Evolutionary conservation across 2,888 invertebrate genomes (phyloP), one percentile per base, ranked within the genome.

Genomic region (Pachydiplax longipennis): DNA sequence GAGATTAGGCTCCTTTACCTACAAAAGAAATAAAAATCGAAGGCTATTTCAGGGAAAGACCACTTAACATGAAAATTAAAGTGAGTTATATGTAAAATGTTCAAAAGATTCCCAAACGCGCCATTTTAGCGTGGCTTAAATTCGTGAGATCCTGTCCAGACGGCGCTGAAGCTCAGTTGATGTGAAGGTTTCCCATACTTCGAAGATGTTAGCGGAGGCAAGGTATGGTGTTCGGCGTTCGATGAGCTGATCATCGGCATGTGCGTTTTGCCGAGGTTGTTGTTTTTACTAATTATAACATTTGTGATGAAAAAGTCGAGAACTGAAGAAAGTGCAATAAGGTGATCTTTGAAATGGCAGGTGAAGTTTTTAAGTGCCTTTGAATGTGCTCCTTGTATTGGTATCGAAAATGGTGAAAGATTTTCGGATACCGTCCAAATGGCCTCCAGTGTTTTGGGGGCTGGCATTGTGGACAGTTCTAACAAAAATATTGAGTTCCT

Each of bases 371-470:
- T 35, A 37, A 18, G 65, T 65, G 58, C 18, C 61, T 83, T 35
- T 25, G 37, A 58, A 25, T 87, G 61, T 22, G 65, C 35, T n/a
- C 35, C 37, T 58, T 37, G n/a, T 40, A 13, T 61, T 87, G 61
- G 65, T 65, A 37, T 37, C 65, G 87, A 61, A 87, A 87, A 87
- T 61, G 87, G n/a, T 48, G 31, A 25, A 31, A 73, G 22, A 37
- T 37, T 87, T 87, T 87, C 87, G 87, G 37, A 65, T 40, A 87
- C 48, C 87, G 22, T 22, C 61, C 61, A 87, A 61, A 87, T 87
- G 87, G 87, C 87, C 61, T 87, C 87, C 37, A 37, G 87, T 61
- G 37, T 87, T 87, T 22, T n/a, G 87, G 40, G 87, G 87, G 61
- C 61, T 87, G 6, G 37, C 58, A 22, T 87, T 87, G 5, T 87